A percentile compares a stretch with the other conserved stretches of the same genome.
phyloP scores from a whole-genome alignment of 2,113 vertebrate genomes.

The Rattus norvegicus region GRCr8 NC_086019.1:154747001-154747500 shows the following conservation, averaged over 20 bases:
- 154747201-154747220: not conserved
- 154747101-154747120: not conserved
- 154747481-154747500: not conserved
- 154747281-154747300: not conserved
- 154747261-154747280: not conserved
- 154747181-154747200: not conserved
- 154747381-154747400: not conserved
- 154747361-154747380: not conserved
- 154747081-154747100: not conserved
- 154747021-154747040: not conserved
- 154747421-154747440: not conserved
- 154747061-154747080: not conserved
- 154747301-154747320: not conserved
- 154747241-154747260: slow-evolving; percentile 31
- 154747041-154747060: not conserved
- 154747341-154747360: not conserved
- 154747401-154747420: not conserved
- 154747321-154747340: not conserved
- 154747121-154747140: slow-evolving; percentile 25
- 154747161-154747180: not conserved
- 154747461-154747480: not conserved
- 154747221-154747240: not conserved
- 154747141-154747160: not conserved
- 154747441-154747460: not conserved
- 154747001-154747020: not conserved